These are phyloP conservation scores for Anhinga rufa DNA, from an alignment of 2,113 vertebrate genomes.

Conservation along the genomic window DNA sequence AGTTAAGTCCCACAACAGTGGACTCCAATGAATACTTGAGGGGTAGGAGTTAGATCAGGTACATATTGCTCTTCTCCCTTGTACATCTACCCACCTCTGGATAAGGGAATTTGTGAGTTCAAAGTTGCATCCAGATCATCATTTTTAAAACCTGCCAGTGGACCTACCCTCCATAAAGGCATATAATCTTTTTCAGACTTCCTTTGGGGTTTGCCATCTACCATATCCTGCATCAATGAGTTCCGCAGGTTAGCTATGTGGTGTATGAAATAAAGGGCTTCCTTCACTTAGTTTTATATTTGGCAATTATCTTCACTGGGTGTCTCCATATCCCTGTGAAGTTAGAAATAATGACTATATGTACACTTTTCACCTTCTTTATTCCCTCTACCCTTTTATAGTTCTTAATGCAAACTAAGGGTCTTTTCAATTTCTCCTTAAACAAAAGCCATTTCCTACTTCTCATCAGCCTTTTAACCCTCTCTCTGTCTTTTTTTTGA, in stretches of 20 bases:
- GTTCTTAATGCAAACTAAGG: neutral
- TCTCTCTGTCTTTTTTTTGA: no score
- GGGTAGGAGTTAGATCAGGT: neutral
- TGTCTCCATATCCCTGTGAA: neutral
- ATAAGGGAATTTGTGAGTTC: neutral
- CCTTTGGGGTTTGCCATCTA: neutral
- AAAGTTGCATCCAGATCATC: neutral
- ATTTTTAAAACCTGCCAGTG: neutral
- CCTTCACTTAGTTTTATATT: neutral
- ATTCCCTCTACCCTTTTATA: neutral
- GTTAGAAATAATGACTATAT: neutral
- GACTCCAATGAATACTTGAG: neutral
- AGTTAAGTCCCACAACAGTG: neutral
- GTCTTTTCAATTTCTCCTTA: neutral
- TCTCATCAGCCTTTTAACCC: neutral
- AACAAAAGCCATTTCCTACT: neutral
- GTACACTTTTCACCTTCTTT: neutral
- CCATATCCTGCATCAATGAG: neutral
- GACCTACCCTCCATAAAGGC: neutral
- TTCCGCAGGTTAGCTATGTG: neutral
- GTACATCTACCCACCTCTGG: neutral
- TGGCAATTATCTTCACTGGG: neutral
- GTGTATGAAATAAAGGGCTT: neutral
- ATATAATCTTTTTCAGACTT: neutral
- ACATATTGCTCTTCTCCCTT: neutral